phyloP scores from a whole-genome alignment of 2,797 vertebrate genomes.

The Percopsis omiscomaycus region DNA sequence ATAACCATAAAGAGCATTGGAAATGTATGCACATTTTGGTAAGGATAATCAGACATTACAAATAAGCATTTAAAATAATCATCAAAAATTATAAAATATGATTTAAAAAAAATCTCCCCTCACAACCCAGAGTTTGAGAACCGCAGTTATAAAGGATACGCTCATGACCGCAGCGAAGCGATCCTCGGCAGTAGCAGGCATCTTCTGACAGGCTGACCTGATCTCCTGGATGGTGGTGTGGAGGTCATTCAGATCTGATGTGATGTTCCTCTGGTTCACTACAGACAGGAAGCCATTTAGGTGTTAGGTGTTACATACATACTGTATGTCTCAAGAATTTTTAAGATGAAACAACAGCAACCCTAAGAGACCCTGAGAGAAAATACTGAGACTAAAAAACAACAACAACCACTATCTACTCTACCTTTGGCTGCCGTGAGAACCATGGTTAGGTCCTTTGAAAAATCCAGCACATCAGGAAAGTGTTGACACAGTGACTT shows the following conservation, averaged over 20 bases:
- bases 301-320: neutral
- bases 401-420: neutral
- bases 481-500: slow-evolving; percentile 97
- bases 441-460: slow-evolving; percentile 93
- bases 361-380: no score
- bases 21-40: no score
- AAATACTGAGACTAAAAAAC: no score
- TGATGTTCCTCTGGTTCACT: slow-evolving; percentile 92
- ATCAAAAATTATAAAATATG: no score
- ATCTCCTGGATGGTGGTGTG: slow-evolving; percentile 89
- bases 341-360: neutral
- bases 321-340: neutral
- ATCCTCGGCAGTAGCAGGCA: slow-evolving; percentile 86
- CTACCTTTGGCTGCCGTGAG: slow-evolving; percentile 94
- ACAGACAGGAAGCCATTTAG: neutral
- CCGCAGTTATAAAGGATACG: slow-evolving; percentile 81
- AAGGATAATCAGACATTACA: no score
- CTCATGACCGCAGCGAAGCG: slow-evolving; percentile 90
- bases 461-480: slow-evolving; percentile 94
- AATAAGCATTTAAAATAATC: no score
- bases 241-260: slow-evolving; percentile 87
- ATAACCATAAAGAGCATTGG: no score
- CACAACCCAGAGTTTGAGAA: neutral
- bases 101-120: no score
- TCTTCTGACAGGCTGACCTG: slow-evolving; percentile 87